Conservation (phyloP, 2,797 vertebrate species). For the Luscinia luscinia region DNA sequence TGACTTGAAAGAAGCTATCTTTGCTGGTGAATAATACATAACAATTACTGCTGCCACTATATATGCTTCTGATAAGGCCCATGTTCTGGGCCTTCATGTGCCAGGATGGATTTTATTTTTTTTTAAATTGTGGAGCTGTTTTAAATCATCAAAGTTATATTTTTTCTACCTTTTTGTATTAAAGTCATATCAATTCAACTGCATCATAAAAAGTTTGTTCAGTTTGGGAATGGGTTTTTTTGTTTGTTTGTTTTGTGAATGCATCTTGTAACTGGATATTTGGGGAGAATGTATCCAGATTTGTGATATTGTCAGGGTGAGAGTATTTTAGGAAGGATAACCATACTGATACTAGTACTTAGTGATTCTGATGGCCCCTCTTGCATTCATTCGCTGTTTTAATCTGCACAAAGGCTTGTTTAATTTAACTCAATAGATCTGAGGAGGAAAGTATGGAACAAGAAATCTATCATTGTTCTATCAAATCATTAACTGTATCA, state of each 20-base stretch:
- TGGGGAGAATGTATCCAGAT: not conserved
- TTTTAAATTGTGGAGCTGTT: not conserved
- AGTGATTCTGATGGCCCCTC: not conserved
- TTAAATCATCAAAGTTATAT: not conserved
- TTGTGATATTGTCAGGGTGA: not conserved
- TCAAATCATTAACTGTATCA: not conserved
- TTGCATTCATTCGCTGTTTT: not conserved
- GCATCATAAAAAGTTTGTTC: not conserved
- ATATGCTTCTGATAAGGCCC: not conserved
- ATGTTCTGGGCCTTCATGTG: not conserved
- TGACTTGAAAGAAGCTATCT: not conserved
- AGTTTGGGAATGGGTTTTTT: not conserved
- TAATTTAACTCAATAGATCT: not conserved
- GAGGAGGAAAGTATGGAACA: not conserved
- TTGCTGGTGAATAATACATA: not conserved
- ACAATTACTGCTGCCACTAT: not conserved
- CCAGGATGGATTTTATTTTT: not conserved
- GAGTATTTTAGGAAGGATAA: not conserved
- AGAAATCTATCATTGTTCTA: not conserved
- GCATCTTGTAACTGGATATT: not conserved
- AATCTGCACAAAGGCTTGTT: not conserved
- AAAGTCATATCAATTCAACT: not conserved
- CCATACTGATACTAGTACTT: not conserved
- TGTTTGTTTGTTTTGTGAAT: not conserved
- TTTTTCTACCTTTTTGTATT: not conserved